A percentile compares a stretch with the other conserved stretches of the same genome.
phyloP scores from a whole-genome alignment of 2,113 vertebrate species.

The Melanerpes aurifrons region DNA sequence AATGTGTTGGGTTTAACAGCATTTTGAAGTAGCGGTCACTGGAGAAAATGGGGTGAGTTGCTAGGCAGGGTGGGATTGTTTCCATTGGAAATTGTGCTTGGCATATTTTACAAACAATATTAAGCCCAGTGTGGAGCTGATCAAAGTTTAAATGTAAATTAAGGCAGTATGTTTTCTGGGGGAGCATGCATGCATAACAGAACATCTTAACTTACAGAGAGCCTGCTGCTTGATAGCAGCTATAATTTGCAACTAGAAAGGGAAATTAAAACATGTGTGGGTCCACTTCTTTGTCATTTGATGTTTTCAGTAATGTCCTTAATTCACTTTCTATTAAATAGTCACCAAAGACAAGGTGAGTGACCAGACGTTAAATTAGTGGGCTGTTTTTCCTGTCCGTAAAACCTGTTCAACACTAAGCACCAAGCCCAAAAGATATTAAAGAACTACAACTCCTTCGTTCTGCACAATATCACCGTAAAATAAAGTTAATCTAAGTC shows the following conservation, averaged over 20 bases:
- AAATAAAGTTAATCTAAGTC: constrained; percentile 66
- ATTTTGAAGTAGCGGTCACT: background rate
- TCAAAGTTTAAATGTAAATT: background rate
- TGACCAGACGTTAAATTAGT: background rate
- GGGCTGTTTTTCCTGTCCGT: background rate
- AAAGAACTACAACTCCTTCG: background rate
- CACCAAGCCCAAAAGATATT: constrained; percentile 28
- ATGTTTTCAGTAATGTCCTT: background rate
- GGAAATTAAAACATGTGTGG: background rate
- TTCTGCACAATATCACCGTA: constrained; percentile 29
- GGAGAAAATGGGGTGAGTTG: background rate
- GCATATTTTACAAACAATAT: background rate
- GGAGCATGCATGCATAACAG: background rate
- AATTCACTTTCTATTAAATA: background rate
- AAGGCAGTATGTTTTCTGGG: background rate
- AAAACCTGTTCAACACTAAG: constrained; percentile 39
- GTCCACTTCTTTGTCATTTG: background rate
- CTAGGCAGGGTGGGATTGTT: background rate
- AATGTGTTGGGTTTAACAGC: background rate
- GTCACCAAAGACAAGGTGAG: background rate
- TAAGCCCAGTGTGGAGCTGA: background rate
- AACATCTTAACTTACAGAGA: background rate
- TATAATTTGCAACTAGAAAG: background rate
- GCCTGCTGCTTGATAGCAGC: background rate
- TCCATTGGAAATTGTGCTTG: background rate